These are phyloP conservation scores for Petroica traversi DNA, from an alignment of 2,113 vertebrate genomes.

Conservation along the genomic window DNA sequence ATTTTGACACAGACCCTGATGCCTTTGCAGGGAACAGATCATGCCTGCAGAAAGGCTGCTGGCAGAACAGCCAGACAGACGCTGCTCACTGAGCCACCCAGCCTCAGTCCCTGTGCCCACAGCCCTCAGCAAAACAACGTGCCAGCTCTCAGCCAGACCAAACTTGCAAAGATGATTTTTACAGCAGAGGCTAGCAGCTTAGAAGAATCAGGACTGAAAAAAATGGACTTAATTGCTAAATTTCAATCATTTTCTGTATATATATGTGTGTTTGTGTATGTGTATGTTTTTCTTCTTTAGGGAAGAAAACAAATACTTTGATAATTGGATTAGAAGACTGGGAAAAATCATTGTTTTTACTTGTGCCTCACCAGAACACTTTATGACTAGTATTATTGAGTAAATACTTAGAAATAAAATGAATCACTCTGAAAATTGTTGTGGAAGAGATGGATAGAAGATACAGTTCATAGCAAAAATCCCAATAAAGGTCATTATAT, in stretches of 20 bases:
- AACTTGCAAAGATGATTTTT: neutral
- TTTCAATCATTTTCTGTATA: neutral
- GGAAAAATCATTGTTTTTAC: neutral
- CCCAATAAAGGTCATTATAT: neutral
- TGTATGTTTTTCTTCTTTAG: neutral
- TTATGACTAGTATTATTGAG: neutral
- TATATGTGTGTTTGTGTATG: too few relatives aligned
- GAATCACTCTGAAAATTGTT: neutral
- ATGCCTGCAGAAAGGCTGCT: neutral
- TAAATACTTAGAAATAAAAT: neutral
- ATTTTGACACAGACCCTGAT: neutral
- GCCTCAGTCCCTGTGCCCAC: rapidly evolving
- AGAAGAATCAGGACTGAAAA: neutral
- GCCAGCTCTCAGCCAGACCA: neutral
- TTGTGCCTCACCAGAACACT: neutral
- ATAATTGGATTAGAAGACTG: neutral
- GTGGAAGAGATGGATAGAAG: neutral
- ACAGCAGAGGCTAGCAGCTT: neutral
- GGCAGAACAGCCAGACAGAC: neutral
- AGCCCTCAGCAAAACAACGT: neutral
- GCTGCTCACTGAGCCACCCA: rapidly evolving
- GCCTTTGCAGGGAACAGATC: neutral
- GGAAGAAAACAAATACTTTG: neutral
- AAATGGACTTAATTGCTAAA: neutral
- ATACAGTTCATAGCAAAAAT: neutral